phyloP scores from a whole-genome alignment of 2,113 vertebrate species.

The Xerus inauris region DNA sequence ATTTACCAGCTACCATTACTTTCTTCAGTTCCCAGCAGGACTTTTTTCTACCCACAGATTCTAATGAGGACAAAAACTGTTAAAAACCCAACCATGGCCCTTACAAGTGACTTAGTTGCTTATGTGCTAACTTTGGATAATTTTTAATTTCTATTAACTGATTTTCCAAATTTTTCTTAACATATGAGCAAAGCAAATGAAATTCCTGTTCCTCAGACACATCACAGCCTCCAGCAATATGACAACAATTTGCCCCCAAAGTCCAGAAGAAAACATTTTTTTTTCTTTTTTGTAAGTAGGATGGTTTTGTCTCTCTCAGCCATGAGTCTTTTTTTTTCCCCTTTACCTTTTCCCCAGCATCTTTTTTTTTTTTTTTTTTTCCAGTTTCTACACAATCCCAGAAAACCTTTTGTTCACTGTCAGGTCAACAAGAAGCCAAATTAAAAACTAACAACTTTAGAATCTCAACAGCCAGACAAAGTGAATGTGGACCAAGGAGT shows the following conservation, averaged over 20 bases:
- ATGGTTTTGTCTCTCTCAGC: background rate
- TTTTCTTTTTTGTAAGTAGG: background rate
- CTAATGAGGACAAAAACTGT: constrained; percentile 60
- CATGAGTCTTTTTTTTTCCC: constrained; percentile 18
- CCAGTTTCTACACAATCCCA: constrained; percentile 60
- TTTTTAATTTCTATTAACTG: constrained; percentile 15
- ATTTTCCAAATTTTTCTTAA: constrained; percentile 26
- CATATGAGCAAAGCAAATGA: constrained; percentile 10
- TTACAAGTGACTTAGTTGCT: constrained; percentile 34
- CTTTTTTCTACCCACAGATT: constrained; percentile 4
- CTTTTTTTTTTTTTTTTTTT: background rate
- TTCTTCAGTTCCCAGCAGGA: constrained; percentile 71
- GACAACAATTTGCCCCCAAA: constrained; percentile 70
- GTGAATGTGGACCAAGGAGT: constrained; percentile 86
- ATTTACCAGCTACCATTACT: constrained; percentile 83
- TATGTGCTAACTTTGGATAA: constrained; percentile 16
- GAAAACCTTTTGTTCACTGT: constrained; percentile 80
- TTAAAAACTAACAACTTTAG: constrained; percentile 86
- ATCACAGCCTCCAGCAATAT: background rate
- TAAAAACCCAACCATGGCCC: constrained; percentile 25
- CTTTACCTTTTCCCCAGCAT: background rate
- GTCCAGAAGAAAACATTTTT: constrained; percentile 50
- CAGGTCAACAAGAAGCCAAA: constrained; percentile 85
- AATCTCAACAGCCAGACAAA: constrained; percentile 84
- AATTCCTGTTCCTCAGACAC: background rate